Evolutionary conservation across 2,888 invertebrate genomes (phyloP), one percentile per base, ranked within the genome.

Genomic region (Glomeris marginata): DNA sequence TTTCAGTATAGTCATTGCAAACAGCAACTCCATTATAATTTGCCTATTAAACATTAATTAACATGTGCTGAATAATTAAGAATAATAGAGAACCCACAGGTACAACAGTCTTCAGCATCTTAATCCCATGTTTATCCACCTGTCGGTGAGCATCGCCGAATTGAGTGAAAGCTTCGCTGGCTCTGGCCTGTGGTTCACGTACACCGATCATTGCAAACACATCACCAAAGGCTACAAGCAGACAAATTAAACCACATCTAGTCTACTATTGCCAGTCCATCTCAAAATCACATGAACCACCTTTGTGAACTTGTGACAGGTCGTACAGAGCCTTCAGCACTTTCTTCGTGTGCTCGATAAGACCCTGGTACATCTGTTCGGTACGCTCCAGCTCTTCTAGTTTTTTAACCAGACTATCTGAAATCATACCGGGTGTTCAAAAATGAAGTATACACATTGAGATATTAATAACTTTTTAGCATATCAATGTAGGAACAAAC

Each of bases 171-270:
- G 94, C 92, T 64, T 94, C 91, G 28, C 92, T 91, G 0, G 95
- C 95, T 50, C 87, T 74, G 0, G 90, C 83, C 64, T 95, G 94
- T 0, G 95, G 94, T 65, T 98, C 97, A 49, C 92, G 75, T 1
- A 92, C 94, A 1, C 97, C 97, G 55, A 98, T 90, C 11, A 79
- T 78, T 1, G 90, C 84, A 69, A 97, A 98, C 33, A 87, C 81
- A 63, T 97, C 94, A 0, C 98, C 97, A 68, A 98, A 83, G 1
- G 81, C 82, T 75, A 78, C 28, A 62, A 59, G 42, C 45, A 48
- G 44, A 46, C 48, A 33, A 51, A 49, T 46, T 20, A 51, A 21
- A 41, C 15, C 34, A 34, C 15, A n/a, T n/a, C n/a, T n/a, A n/a
- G n/a, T n/a, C n/a, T 5, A 18, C 16, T 42, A 6, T 10, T 15